Evolutionary conservation across 2,113 vertebrate species (phyloP).

Genomic region (Hippocampus comes): DNA sequence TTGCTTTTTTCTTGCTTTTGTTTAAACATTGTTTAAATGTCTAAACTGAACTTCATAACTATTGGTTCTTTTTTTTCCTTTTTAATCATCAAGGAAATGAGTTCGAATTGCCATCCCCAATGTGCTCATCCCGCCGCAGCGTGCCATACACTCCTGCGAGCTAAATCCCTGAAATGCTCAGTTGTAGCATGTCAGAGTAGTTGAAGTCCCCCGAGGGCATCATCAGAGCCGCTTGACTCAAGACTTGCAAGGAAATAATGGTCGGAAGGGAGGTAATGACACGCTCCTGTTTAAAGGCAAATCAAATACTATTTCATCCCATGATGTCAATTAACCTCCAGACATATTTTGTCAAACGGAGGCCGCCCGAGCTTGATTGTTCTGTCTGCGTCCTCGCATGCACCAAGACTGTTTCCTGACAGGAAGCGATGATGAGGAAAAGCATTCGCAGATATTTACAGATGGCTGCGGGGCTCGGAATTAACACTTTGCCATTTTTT

Average conservation of each 20-base stretch:
- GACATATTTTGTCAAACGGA: conserved; percentile 54
- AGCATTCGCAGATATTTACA: conserved; percentile 72
- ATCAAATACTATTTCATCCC: conserved; percentile 45
- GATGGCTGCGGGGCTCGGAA: conserved; percentile 56
- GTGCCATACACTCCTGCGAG: neutral
- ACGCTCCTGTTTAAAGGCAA: conserved; percentile 44
- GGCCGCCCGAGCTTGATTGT: conserved; percentile 51
- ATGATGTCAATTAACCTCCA: conserved; percentile 65
- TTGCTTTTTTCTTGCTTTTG: too few species aligned
- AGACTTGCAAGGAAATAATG: conserved; percentile 34
- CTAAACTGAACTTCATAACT: too few species aligned
- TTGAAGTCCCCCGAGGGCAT: conserved; percentile 8
- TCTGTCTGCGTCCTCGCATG: conserved; percentile 64
- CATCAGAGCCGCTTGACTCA: conserved; percentile 17
- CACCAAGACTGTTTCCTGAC: conserved; percentile 60
- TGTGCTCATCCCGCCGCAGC: neutral
- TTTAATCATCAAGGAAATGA: neutral
- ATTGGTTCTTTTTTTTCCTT: neutral
- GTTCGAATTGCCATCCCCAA: neutral
- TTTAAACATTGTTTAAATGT: too few species aligned
- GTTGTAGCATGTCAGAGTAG: neutral
- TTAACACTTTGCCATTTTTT: conserved; percentile 59
- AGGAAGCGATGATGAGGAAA: conserved; percentile 61
- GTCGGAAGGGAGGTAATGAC: conserved; percentile 42
- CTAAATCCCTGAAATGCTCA: conserved; percentile 3